These are phyloP conservation scores for Synergus japonicus DNA, from an alignment of 2,888 invertebrate genomes.

Conservation along the genomic window DNA sequence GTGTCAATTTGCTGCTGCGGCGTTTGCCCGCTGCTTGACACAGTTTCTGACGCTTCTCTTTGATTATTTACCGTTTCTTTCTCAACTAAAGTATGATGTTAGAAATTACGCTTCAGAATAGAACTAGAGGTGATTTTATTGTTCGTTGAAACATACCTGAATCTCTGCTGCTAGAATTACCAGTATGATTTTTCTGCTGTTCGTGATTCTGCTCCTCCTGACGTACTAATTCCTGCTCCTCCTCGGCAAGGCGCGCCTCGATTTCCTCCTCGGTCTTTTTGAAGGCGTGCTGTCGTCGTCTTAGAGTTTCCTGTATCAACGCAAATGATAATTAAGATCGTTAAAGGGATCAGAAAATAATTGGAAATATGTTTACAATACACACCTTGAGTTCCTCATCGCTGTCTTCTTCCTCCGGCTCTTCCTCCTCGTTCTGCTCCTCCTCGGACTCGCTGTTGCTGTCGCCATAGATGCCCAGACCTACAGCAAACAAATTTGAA, in stretches of 20 bases:
- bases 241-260: slow-evolving; percentile 83
- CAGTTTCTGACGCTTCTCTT: slow-evolving; percentile 73
- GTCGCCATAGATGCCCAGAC: slow-evolving; percentile 91
- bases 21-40: slow-evolving; percentile 70
- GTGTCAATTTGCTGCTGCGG: slow-evolving; percentile 62
- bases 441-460: slow-evolving; percentile 81
- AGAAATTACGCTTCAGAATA: slow-evolving; percentile 42
- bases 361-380: slow-evolving; percentile 14
- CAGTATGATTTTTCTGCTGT: slow-evolving; percentile 71
- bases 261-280: slow-evolving; percentile 87
- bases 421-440: slow-evolving; percentile 77
- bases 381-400: slow-evolving; percentile 87
- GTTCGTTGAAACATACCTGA: slow-evolving; percentile 69
- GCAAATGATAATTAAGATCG: neutral
- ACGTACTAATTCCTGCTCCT: slow-evolving; percentile 81
- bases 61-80: slow-evolving; percentile 75
- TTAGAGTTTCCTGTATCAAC: slow-evolving; percentile 81
- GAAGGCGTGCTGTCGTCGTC: slow-evolving; percentile 84
- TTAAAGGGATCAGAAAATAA: neutral
- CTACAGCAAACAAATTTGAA: slow-evolving; percentile 77
- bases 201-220: slow-evolving; percentile 67
- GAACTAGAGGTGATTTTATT: slow-evolving; percentile 44
- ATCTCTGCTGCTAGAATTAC: slow-evolving; percentile 73
- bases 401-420: slow-evolving; percentile 79
- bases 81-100: slow-evolving; percentile 71